A percentile compares a stretch with the other conserved stretches of the same genome.
These are phyloP conservation scores for Zaprionus ghesquierei DNA, from an alignment of 1,140 invertebrate genomes.

Conservation along the genomic window DNA sequence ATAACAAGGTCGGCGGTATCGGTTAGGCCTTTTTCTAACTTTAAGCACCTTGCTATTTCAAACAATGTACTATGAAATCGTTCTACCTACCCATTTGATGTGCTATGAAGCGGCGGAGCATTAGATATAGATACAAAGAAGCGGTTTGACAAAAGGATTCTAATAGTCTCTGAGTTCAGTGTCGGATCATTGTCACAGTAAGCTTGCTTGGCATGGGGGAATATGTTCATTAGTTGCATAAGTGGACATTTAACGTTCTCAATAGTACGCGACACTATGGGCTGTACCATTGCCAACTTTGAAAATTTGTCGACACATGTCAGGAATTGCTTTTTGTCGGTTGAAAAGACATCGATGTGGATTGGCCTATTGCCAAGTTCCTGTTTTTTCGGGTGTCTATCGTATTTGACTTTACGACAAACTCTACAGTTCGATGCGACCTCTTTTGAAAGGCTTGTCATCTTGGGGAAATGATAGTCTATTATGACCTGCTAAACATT, in stretches of 20 bases:
- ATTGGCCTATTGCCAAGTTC: too few species aligned
- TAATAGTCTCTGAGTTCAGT: not conserved
- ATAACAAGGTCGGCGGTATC: too few species aligned
- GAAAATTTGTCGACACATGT: not conserved
- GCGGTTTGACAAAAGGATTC: too few species aligned
- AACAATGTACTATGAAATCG: too few species aligned
- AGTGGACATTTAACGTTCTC: not conserved
- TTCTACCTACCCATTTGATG: too few species aligned
- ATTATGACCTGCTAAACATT: not conserved
- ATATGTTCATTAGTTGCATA: not conserved
- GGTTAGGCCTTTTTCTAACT: too few species aligned
- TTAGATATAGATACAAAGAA: too few species aligned
- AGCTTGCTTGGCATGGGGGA: not conserved
- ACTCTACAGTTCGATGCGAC: not conserved
- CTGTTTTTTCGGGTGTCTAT: not conserved
- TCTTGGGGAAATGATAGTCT: conserved; percentile 2
- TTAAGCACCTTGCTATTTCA: too few species aligned
- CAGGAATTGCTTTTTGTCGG: not conserved
- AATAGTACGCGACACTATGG: not conserved
- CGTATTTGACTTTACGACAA: not conserved
- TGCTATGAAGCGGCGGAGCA: too few species aligned
- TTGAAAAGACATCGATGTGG: not conserved
- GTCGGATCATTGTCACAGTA: not conserved
- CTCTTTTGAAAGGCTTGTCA: not conserved
- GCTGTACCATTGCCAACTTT: not conserved